phyloP scores from a whole-genome alignment of 2,113 vertebrate species.

The Pterocles gutturalis region DNA sequence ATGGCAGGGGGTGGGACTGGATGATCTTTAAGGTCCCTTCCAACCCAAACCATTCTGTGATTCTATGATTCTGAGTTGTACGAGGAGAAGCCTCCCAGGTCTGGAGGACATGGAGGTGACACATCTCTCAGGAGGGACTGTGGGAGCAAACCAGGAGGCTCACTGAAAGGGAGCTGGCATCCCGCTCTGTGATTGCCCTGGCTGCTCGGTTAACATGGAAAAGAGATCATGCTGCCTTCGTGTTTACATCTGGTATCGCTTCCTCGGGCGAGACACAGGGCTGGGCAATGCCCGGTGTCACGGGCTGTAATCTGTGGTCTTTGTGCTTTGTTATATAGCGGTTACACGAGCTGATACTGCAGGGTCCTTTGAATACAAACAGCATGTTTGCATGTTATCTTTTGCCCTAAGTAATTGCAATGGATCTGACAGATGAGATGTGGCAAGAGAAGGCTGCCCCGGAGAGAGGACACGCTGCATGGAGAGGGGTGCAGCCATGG shows the following conservation, averaged over 20 bases:
- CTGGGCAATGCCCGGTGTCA: neutral
- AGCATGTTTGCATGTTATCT: conserved; percentile 9
- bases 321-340: neutral
- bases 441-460: neutral
- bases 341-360: neutral
- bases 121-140: neutral
- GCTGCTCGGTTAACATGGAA: neutral
- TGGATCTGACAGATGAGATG: neutral
- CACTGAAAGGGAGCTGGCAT: neutral
- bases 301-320: neutral
- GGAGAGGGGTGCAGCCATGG: neutral
- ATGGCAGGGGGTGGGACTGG: no score
- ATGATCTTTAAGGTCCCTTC: no score
- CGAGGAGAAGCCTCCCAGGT: neutral
- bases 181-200: neutral
- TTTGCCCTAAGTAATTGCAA: neutral
- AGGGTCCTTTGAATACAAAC: conserved; percentile 9
- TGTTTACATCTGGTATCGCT: neutral
- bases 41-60: no score
- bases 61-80: neutral
- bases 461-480: neutral
- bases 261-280: neutral
- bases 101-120: neutral
- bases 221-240: neutral
- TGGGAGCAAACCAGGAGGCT: neutral